Evolutionary conservation across 2,797 vertebrate genomes (phyloP), one percentile per base, ranked within the genome.

Genomic region (Amniataba percoides): DNA sequence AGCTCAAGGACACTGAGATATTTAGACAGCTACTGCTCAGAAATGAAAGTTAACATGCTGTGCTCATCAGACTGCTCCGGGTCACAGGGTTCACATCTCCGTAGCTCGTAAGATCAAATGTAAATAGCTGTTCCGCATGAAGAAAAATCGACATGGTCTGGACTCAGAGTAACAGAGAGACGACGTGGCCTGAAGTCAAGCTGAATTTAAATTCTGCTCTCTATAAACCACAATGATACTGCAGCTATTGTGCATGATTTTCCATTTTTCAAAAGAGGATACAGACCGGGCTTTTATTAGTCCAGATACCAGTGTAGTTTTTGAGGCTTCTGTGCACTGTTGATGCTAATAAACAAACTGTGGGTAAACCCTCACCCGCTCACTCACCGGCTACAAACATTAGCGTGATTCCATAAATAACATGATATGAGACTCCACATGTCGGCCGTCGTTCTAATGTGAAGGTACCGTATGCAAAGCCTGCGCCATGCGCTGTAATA

Each of bases 1-100:
- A 46, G 51, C 67, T 74, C 64, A 83, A 86, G 75, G 82, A 81
- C 51, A 3, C 13, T 0, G 25, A 61, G 63, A 52, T 83, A 39
- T 78, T 62, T 40, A 58, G 40, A 60, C 65, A 27, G 16, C 51
- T n/a, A 40, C 59, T 49, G 36, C 56, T 60, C 46, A 55, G 58
- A 64, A 48, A 40, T 71, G 0, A 61, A 74, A 25, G 43, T 57
- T 43, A 43, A 42, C 39, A 60, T 21, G 55, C 58, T 59, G 59
- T 13, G 16, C 9, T 67, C 3, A 6, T 43, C 31, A 39, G 16
- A 58, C 36, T 23, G 48, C 49, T 52, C 8, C 49, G 2, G 59
- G 55, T 61, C 46, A 43, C 4, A 57, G 10, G 7, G 31, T 53
- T 61, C 52, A 66, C 4, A 36, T 14, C 15, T 11, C 25, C 12